phyloP scores from a whole-genome alignment of 2,888 invertebrate genomes.

The Drosophila infuscata region DNA sequence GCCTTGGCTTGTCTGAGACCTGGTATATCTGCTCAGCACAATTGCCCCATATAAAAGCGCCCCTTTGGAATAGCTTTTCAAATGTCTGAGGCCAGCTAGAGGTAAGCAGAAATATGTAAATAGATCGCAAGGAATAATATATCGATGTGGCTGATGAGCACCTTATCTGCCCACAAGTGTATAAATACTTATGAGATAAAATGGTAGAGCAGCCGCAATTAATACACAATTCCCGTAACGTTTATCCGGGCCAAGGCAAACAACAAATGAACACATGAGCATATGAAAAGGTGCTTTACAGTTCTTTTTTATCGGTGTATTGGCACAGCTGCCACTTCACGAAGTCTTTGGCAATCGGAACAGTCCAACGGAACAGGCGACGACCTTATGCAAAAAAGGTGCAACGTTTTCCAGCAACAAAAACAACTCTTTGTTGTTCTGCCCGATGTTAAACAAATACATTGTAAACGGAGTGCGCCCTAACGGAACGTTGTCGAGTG shows the following conservation, averaged over 20 bases:
- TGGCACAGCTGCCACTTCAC: slow-evolving; percentile 72
- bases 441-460: slow-evolving; percentile 58
- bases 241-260: slow-evolving; percentile 41
- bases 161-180: slow-evolving; percentile 53
- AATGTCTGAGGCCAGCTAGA: slow-evolving; percentile 14
- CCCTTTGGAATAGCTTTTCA: slow-evolving; percentile 10
- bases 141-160: slow-evolving; percentile 16
- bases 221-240: slow-evolving; percentile 45
- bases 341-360: slow-evolving; percentile 34
- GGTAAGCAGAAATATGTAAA: slow-evolving; percentile 21
- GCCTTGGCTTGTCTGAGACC: not conserved
- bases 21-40: not conserved
- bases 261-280: slow-evolving; percentile 34
- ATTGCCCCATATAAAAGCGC: not conserved
- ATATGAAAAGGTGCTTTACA: slow-evolving; percentile 57
- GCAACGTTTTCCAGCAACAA: slow-evolving; percentile 71
- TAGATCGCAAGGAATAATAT: slow-evolving; percentile 27
- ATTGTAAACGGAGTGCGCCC: slow-evolving; percentile 39
- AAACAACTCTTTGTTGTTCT: slow-evolving; percentile 76
- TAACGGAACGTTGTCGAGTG: slow-evolving; percentile 58
- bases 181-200: slow-evolving; percentile 44
- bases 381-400: slow-evolving; percentile 76
- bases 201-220: slow-evolving; percentile 35
- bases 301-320: slow-evolving; percentile 46
- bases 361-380: slow-evolving; percentile 41